Evolutionary conservation across 2,888 invertebrate genomes (phyloP), one percentile per base, ranked within the genome.

Genomic region (Macaria liturata): DNA sequence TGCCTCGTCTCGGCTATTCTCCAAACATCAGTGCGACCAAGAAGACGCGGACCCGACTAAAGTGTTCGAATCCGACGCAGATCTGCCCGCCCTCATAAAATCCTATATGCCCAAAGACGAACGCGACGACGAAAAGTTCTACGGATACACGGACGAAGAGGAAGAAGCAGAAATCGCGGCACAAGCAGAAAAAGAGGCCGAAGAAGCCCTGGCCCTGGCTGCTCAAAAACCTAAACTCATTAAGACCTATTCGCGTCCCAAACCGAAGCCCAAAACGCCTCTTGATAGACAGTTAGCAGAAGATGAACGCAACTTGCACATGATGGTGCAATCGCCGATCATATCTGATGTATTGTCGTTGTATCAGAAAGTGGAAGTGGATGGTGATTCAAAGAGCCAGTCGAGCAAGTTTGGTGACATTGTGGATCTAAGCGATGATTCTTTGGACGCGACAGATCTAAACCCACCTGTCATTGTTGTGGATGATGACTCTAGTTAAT

Each of bases 261-360:
- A 34, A 34, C 34, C 37, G 46, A 46, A 53, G 32, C 46, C 51
- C 20, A 34, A 34, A 5, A 6, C 44, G 9, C 54, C 44, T 31
- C 43, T 46, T 4, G 52, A 57, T 40, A 52, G 30, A 34, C 69
- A 66, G 48, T 63, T 62, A 54, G 66, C 45, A 4, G 80, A 37
- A 42, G 72, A 76, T 9, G 77, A 81, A 52, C 71, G 72, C 20
- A 70, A 77, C 4, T 57, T 83, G 32, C 82, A 82, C 45, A 67
- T 76, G 46, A 80, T 83, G 73, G 81, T 78, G 0, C 84, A 86
- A 47, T 83, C 88, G 2, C 89, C 90, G 0, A 84, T 91, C 3
- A 91, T 91, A 70, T 91, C 90, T 0, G 89, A 89, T 53, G 90
- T 91, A 3, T 71, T 90, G 7, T 91, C 91, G 0, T 75, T 90